A percentile compares a stretch with the other conserved stretches of the same genome.
Evolutionary conservation across 2,888 invertebrate genomes (phyloP).

Genomic region (Idaea straminata): DNA sequence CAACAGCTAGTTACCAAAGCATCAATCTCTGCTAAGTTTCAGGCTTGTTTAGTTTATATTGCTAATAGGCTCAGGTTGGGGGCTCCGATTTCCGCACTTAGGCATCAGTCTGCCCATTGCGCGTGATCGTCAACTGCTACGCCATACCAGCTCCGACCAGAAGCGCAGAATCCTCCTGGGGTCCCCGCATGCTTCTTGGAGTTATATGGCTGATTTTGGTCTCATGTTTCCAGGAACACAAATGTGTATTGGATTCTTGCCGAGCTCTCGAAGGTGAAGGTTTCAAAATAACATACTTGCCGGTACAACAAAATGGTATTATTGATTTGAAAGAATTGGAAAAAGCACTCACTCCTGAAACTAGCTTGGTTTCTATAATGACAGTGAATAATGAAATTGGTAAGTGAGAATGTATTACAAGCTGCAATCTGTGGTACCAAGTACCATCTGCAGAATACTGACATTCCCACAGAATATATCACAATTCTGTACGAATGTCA

Average conservation of each 20-base stretch:
- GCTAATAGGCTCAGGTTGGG: too few relatives aligned
- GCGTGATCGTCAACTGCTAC: too few relatives aligned
- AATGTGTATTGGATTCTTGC: conserved; percentile 99
- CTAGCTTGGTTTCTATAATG: conserved; percentile 97
- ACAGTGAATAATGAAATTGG: conserved; percentile 99
- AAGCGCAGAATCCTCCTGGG: too few relatives aligned
- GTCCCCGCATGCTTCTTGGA: neutral
- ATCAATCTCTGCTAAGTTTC: too few relatives aligned
- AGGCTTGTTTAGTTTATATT: too few relatives aligned
- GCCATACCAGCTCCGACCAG: too few relatives aligned
- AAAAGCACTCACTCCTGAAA: conserved; percentile 91
- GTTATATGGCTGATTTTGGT: neutral
- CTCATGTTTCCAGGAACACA: conserved; percentile 89
- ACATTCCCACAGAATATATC: too few relatives aligned
- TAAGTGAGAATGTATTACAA: conserved; percentile 29
- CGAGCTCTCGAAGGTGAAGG: conserved; percentile 96
- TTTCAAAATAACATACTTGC: conserved; percentile 96
- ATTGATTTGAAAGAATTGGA: conserved; percentile 91
- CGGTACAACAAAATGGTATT: conserved; percentile 92
- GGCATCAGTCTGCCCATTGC: too few relatives aligned
- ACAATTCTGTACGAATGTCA: too few relatives aligned
- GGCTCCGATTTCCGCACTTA: too few relatives aligned
- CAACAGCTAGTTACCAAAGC: too few relatives aligned
- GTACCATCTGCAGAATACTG: too few relatives aligned
- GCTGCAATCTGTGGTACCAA: neutral